A percentile compares a stretch with the other conserved stretches of the same genome.
phyloP scores from a whole-genome alignment of 1,140 invertebrate species.

The Hylaeus volcanicus region DNA sequence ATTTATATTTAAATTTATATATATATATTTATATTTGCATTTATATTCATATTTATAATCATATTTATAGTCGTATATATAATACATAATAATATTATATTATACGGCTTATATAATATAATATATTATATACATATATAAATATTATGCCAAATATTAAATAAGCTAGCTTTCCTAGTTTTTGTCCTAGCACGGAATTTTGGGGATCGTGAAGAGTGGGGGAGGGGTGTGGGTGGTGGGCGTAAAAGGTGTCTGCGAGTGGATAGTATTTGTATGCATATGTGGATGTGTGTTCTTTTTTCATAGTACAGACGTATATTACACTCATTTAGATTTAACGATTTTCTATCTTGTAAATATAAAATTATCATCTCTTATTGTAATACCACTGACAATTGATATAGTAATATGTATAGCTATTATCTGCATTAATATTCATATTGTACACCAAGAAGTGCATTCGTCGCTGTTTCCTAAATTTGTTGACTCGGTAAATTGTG shows the following conservation, averaged over 20 bases:
- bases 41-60: slow-evolving; percentile 61
- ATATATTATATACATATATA: slow-evolving; percentile 70
- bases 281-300: slow-evolving; percentile 34
- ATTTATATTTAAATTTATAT: slow-evolving; percentile 62
- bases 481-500: slow-evolving; percentile 38
- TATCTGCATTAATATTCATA: slow-evolving; percentile 63
- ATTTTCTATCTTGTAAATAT: slow-evolving; percentile 75
- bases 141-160: slow-evolving; percentile 80
- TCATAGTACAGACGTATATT: slow-evolving; percentile 75
- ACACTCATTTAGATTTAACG: slow-evolving; percentile 76
- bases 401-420: slow-evolving; percentile 68
- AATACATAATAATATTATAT: slow-evolving; percentile 65
- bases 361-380: slow-evolving; percentile 81
- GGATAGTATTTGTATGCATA: slow-evolving; percentile 19
- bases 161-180: slow-evolving; percentile 79
- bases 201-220: slow-evolving; percentile 63
- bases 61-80: slow-evolving; percentile 68
- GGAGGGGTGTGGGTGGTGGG: slow-evolving; percentile 50
- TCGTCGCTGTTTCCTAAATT: slow-evolving; percentile 44
- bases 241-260: slow-evolving; percentile 45
- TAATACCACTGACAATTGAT: slow-evolving; percentile 76
- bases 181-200: slow-evolving; percentile 68
- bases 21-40: slow-evolving; percentile 67
- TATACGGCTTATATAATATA: slow-evolving; percentile 66
- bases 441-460: slow-evolving; percentile 64